These are phyloP conservation scores for Lasioglossum calceatum DNA, from an alignment of 2,888 invertebrate genomes.

Conservation along the genomic window DNA sequence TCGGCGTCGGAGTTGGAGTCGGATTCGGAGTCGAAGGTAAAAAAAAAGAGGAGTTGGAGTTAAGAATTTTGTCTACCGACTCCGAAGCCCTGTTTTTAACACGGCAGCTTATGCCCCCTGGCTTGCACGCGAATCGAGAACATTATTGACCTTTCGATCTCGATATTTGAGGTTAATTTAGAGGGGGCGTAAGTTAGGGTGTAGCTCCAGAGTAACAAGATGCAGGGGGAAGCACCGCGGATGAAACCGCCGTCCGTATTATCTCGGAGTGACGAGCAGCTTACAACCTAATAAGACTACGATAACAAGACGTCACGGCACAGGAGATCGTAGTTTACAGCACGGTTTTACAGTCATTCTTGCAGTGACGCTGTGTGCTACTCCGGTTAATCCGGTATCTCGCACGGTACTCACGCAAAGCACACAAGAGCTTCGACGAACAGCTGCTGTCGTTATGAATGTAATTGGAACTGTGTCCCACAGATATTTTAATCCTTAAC, in stretches of 20 bases:
- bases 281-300: slow-evolving; percentile 66
- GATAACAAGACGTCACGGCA: slow-evolving; percentile 52
- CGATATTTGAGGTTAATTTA: neutral
- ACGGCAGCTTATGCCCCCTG: no score
- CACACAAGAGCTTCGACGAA: slow-evolving; percentile 28
- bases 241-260: slow-evolving; percentile 65
- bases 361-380: slow-evolving; percentile 4
- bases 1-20: no score
- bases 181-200: neutral
- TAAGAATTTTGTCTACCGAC: no score
- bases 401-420: slow-evolving; percentile 31
- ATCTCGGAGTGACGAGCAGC: slow-evolving; percentile 66
- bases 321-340: slow-evolving; percentile 39
- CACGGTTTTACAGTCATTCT: slow-evolving; percentile 54
- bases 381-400: slow-evolving; percentile 40
- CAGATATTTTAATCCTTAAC: neutral
- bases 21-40: no score
- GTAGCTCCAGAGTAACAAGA: slow-evolving; percentile 12
- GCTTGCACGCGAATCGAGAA: neutral
- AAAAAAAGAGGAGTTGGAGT: no score
- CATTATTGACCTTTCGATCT: neutral
- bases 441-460: neutral
- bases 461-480: slow-evolving; percentile 30
- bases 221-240: neutral
- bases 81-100: no score